phyloP scores from a whole-genome alignment of 2,113 vertebrate species.

The Rhabdomys dilectus region DNA sequence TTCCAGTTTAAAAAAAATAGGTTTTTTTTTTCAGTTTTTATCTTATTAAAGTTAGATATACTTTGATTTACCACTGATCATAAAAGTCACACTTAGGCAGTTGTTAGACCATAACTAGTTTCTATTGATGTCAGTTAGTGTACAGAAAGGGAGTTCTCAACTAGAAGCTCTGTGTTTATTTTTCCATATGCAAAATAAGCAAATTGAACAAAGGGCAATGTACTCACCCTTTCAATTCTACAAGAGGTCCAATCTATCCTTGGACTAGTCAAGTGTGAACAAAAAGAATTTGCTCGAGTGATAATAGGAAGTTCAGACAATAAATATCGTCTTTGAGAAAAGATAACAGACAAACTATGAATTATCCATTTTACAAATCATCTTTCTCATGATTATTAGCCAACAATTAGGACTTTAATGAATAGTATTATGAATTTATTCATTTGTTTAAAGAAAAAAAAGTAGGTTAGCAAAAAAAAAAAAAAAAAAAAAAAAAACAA shows the following conservation, averaged over 20 bases:
- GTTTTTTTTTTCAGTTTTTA: neutral
- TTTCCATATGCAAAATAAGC: neutral
- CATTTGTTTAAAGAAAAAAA: neutral
- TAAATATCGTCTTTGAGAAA: neutral
- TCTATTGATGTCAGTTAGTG: neutral
- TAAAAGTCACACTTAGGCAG: neutral
- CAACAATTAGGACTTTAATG: neutral
- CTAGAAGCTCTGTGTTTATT: neutral
- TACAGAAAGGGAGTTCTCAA: neutral
- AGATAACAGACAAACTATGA: neutral
- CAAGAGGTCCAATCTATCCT: accelerated
- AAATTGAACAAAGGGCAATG: neutral
- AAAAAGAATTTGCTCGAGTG: neutral
- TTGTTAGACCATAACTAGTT: neutral
- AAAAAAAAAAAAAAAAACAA: neutral
- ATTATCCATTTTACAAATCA: neutral
- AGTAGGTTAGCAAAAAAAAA: neutral
- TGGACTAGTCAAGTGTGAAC: neutral
- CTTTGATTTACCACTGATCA: neutral
- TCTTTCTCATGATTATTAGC: neutral
- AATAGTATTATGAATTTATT: neutral
- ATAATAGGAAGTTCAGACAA: neutral
- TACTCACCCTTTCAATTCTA: neutral
- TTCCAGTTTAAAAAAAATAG: too few species aligned
- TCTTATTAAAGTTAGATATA: neutral